Base-by-base conservation (phyloP, 2,888 invertebrate species). In the Phalera bucephala region DNA sequence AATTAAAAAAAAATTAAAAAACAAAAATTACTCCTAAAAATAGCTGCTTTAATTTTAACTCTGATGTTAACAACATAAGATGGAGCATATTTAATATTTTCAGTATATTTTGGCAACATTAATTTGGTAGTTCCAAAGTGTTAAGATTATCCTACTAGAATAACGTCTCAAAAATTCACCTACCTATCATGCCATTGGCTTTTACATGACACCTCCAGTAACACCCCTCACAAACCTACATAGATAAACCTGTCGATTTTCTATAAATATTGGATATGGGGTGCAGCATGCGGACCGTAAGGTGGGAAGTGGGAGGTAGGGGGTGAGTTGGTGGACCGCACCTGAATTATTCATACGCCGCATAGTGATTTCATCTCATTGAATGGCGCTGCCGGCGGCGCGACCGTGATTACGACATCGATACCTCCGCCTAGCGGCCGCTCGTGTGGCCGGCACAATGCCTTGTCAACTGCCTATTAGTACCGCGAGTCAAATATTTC, bases 291-390 rank as follows among this genome's bases (percentile, higher is more conserved):
- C n/a, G 17, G 17, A 17, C 17, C 3, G 29, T 38, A 10, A 8
- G 17, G 21, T 17, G 48, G 48, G 39, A 42, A 50, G 48, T 15
- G 41, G 44, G 52, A n/a, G 41, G 40, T 48, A 51, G 60, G 58
- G 60, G 45, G 49, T 54, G 64, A 52, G 55, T 53, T 38, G 55
- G 52, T 64, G 68, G 59, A 77, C 79, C 81, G 72, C 84, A 80
- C 73, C 74, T 88, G 87, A 87, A 88, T 88, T 80, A 88, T 88
- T 88, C 88, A 88, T 88, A 76, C 62, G 79, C 79, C 85, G 82
- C 88, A 87, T 87, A 87, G 88, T 87, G 88, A 88, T 88, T 88
- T 87, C 84, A 86, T 86, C 86, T 87, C 87, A 88, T 88, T 88
- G 86, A 88, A 85, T 80, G 78, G 77, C 67, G 68, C 74, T 72